Base-by-base conservation (phyloP, 1,140 invertebrate species). In the Aphelinus atriplicis region DNA sequence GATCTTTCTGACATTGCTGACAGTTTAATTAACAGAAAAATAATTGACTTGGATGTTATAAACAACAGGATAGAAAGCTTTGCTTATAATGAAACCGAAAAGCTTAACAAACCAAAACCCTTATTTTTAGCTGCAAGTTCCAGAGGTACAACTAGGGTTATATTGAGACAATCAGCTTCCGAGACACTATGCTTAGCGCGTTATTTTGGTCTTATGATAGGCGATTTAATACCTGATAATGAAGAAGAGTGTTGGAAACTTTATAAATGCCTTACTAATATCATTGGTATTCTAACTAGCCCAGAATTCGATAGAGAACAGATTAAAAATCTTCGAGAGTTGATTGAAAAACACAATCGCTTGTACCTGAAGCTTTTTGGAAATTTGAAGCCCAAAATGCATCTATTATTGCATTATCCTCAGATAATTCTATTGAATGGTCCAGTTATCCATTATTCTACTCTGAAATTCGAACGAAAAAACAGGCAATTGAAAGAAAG, bases 201-300 rank as follows among this genome's bases (percentile, higher is more conserved):
- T 63, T 72, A 72, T 43, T 72, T 72, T 45, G 61, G 60, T 1
- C 46, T 72, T 6, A 72, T 72, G 51, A 64, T 72, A 42, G 70
- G 61, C 48, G 70, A 72, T 46, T 7, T 72, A 1, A 64, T 72
- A 55, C 61, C 70, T 45, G 53, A 61, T 48, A 72, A 72, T 43
- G 26, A 26, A 26, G 26, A 26, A 26, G 3, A 48, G 43, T 7
- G 10, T 3, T 72, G 70, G 50, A 72, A 72, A 55, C 56, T 72
- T 3, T 62, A 63, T 53, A 6, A n/a, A n/a, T 58, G 46, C 3
- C n/a, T 70, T 7, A 43, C 45, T 58, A 58, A 48, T 46, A 58
- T 58, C 1, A 46, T 58, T 26, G 67, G 56, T 26, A 58, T 70
- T 26, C 10, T 58, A 47, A 58, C 67, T 10, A 58, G 43, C 47